phyloP scores from a whole-genome alignment of 30 jellyfish, hydroid and myxozoan species.

The Pseudorhiza aurosa region DNA sequence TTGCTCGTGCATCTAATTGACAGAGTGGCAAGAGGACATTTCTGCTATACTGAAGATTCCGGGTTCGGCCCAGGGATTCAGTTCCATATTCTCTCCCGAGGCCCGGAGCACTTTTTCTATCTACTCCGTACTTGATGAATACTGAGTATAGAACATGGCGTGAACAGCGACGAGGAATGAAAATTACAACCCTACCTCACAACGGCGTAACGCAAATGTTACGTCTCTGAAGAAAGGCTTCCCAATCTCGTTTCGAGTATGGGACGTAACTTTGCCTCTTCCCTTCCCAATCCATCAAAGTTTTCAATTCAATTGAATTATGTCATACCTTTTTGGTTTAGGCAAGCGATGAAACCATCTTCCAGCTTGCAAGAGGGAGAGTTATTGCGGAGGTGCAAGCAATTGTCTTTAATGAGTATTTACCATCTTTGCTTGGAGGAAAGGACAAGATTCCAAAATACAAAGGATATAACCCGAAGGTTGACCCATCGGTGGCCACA shows the following conservation, averaged over 20 bases:
- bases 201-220: no score
- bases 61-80: no score
- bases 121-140: no score
- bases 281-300: not conserved
- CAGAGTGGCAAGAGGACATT: no score
- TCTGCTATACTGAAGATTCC: no score
- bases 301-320: not conserved
- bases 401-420: constrained; percentile 67
- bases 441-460: constrained; percentile 51
- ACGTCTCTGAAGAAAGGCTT: no score
- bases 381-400: constrained; percentile 86
- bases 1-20: no score
- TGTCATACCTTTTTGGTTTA: constrained; percentile 10
- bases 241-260: not conserved
- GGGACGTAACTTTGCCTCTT: not conserved
- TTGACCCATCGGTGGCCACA: constrained; percentile 62
- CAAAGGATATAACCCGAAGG: constrained; percentile 70
- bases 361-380: constrained; percentile 80
- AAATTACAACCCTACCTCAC: no score
- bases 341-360: constrained; percentile 78
- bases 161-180: no score
- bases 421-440: constrained; percentile 88
- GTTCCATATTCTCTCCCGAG: no score
- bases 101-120: no score
- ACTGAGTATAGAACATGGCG: no score